Percentiles rank a stretch among this genome's conserved stretches.
phyloP scores from a whole-genome alignment of 2,888 invertebrate genomes.

The Papilio elwesi region DNA sequence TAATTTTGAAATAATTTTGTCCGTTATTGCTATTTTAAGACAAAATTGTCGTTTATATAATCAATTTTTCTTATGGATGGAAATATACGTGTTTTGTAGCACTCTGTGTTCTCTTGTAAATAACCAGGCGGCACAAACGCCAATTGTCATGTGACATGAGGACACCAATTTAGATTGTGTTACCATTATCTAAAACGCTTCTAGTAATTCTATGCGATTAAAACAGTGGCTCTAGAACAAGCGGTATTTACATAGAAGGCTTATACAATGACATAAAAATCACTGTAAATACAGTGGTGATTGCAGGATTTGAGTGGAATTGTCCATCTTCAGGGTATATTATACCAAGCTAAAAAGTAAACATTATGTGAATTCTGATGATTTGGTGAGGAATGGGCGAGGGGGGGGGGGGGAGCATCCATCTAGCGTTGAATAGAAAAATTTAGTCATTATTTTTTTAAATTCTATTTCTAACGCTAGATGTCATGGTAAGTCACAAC shows the following conservation, averaged over 20 bases:
- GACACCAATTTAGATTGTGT: constrained; percentile 19
- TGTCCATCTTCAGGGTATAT: too few relatives aligned
- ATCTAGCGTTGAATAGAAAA: constrained; percentile 22
- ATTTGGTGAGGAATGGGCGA: too few relatives aligned
- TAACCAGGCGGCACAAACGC: background rate
- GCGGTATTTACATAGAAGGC: background rate
- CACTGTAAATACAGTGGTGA: too few relatives aligned
- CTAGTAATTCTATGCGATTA: background rate
- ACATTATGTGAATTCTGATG: too few relatives aligned
- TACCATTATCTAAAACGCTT: background rate
- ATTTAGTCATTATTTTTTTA: background rate
- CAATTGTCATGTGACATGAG: constrained; percentile 3
- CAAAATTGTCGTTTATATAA: too few relatives aligned
- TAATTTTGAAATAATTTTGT: too few relatives aligned
- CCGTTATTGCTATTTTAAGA: too few relatives aligned
- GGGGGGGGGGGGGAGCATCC: background rate
- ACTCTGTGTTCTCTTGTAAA: background rate
- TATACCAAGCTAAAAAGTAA: too few relatives aligned
- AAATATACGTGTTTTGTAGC: too few relatives aligned
- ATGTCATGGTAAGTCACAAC: background rate
- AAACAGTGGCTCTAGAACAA: background rate
- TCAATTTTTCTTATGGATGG: too few relatives aligned
- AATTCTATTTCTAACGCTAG: background rate
- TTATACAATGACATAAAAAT: too few relatives aligned
- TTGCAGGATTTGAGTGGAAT: too few relatives aligned